Conservation (phyloP, 2,797 vertebrate genomes). For the Acipenser ruthenus region DNA sequence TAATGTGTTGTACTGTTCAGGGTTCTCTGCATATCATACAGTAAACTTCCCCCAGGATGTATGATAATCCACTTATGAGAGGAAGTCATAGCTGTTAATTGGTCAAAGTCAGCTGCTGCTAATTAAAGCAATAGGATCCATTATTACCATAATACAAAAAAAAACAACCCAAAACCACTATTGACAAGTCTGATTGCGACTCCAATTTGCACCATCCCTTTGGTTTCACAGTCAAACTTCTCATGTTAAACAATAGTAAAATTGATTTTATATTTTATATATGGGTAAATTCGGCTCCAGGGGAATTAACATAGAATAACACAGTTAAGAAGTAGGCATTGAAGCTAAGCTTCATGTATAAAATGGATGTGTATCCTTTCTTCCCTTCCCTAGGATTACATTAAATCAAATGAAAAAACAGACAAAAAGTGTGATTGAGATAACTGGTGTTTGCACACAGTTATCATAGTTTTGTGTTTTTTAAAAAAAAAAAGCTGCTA, state of each 20-base stretch:
- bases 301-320: neutral
- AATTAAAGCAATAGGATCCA: conserved; percentile 35
- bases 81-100: conserved; percentile 36
- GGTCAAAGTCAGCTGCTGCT: conserved; percentile 37
- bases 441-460: too few species aligned
- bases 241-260: conserved; percentile 28
- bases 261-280: conserved; percentile 25
- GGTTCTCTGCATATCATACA: conserved; percentile 6
- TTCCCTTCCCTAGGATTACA: too few species aligned
- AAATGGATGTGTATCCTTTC: too few species aligned
- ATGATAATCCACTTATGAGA: conserved; percentile 41
- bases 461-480: too few species aligned
- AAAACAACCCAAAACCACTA: neutral
- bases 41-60: conserved; percentile 26
- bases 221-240: neutral
- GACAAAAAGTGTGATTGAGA: too few species aligned
- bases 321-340: too few species aligned
- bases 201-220: neutral
- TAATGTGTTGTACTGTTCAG: neutral
- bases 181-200: conserved; percentile 9
- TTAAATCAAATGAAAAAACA: too few species aligned
- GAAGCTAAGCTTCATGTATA: too few species aligned
- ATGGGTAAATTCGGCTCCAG: conserved; percentile 18
- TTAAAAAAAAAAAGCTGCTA: too few species aligned
- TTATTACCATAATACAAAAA: conserved; percentile 37